Conservation (phyloP, 1,140 invertebrate genomes). For the Uloborus diversus region DNA sequence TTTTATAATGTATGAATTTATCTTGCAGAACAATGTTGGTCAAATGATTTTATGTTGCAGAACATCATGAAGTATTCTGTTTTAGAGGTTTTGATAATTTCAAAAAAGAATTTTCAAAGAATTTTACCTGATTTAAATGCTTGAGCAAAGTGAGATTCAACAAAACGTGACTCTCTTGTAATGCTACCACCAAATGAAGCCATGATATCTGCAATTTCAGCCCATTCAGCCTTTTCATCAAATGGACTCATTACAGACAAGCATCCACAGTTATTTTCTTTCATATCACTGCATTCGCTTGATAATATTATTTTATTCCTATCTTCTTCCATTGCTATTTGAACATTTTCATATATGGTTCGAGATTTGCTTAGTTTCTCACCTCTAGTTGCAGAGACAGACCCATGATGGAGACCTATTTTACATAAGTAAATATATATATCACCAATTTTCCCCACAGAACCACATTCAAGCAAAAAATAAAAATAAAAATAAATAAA, state of each 20-base stretch:
- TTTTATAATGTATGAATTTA: too few relatives aligned
- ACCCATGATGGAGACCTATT: conserved; percentile 40
- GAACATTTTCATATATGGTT: conserved; percentile 53
- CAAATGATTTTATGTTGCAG: too few relatives aligned
- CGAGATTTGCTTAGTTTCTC: conserved; percentile 20
- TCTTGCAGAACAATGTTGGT: too few relatives aligned
- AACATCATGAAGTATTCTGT: too few relatives aligned
- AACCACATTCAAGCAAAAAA: background rate
- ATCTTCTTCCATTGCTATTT: conserved; percentile 46
- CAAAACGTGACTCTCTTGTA: conserved; percentile 80
- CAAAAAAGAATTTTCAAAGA: too few relatives aligned
- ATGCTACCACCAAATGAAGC: conserved; percentile 68
- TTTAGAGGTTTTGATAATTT: too few relatives aligned
- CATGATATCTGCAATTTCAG: conserved; percentile 69
- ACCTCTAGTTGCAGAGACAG: conserved; percentile 1
- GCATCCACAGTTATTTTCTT: conserved; percentile 62
- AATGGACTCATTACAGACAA: conserved; percentile 85
- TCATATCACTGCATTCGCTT: conserved; percentile 21
- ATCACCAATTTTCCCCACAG: background rate
- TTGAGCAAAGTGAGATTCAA: conserved; percentile 62
- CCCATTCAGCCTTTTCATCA: conserved; percentile 93
- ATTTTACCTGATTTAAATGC: conserved; percentile 31
- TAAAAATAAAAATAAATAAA: background rate
- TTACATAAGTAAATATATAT: background rate
- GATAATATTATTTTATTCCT: conserved; percentile 26